Evolutionary conservation across 2,888 invertebrate genomes (phyloP), one percentile per base, ranked within the genome.

Genomic region (Epinotia nisella): DNA sequence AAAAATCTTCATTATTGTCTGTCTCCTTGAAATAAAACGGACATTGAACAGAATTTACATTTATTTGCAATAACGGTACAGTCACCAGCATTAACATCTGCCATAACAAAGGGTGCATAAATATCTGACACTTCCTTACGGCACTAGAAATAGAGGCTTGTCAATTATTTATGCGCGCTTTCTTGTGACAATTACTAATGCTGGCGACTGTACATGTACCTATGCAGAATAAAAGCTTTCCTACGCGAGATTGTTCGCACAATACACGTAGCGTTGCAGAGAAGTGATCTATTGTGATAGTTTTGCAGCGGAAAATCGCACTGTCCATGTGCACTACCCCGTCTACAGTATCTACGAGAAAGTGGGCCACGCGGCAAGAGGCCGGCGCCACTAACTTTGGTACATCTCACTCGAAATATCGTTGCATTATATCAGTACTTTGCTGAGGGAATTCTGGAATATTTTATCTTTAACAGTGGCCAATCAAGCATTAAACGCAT

Each of bases 251-350:
- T 29, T 58, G 66, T 56, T 65, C 74, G 59, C 61, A 67, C 66
- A 70, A 77, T 70, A 70, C 66, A n/a, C 39, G 71, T 49, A 65
- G 75, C 76, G 76, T 76, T 70, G 74, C 65, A 61, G 69, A 74
- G 71, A 76, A 76, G 71, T 74, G 73, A 66, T 75, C 76, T 71
- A 71, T 71, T 71, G 79, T 76, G 75, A 75, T 78, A 78, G 76
- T 76, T 76, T 51, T 74, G 49, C 66, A 65, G 70, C 49, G 66
- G 76, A 76, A 75, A 78, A 77, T 77, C 53, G 67, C 66, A 62
- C 66, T 39, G 70, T 60, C 69, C 59, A 71, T 69, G 74, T 21
- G 70, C 78, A 76, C 75, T 77, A 75, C 74, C 58, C 66, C 71
- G 61, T 74, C 68, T 65, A 64, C 74, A 71, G 69, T 45, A 62